Evolutionary conservation across 1,140 invertebrate genomes (phyloP), one percentile per base, ranked within the genome.

Genomic region (Drosophila sturtevanti): DNA sequence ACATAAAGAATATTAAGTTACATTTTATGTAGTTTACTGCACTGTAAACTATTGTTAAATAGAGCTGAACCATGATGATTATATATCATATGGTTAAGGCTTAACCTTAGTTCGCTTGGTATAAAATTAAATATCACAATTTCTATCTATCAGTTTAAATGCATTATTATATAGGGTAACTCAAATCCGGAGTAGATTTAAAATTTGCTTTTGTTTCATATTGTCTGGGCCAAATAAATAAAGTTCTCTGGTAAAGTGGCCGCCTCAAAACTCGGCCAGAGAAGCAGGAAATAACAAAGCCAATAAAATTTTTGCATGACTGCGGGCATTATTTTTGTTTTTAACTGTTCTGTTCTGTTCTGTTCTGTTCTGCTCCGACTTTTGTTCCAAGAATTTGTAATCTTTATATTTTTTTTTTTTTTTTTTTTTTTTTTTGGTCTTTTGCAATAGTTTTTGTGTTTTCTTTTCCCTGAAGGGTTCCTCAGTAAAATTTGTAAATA

Each of bases 291-390:
- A 48, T 64, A 48, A 70, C 51, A 81, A 78, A 67, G 68, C 63
- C 68, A 81, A 79, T 74, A 70, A 76, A 78, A 87, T 77, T 77
- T 87, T 59, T 82, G 74, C 78, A 87, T 81, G 82, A 87, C 78
- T 78, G 77, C 75, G 55, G 82, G 82, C 82, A 56, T 66, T 86
- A 65, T 87, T 86, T 75, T 87, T 87, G 69, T 87, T 77, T 66
- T 75, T 56, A 75, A 70, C 77, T 76, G 72, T 63, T 76, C 68
- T 76, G 64, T 24, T 24, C 63, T n/a, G n/a, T n/a, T n/a, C n/a
- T n/a, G n/a, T n/a, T n/a, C n/a, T n/a, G n/a, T n/a, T n/a, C n/a
- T n/a, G n/a, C n/a, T 41, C 52, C 60, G 44, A 52, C 16, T 69
- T 76, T 59, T 69, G 38, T 61, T 72, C 14, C 21, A 24, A 34